Conservation (phyloP, 2,888 invertebrate species). For the Nephrotoma guestfalica region DNA sequence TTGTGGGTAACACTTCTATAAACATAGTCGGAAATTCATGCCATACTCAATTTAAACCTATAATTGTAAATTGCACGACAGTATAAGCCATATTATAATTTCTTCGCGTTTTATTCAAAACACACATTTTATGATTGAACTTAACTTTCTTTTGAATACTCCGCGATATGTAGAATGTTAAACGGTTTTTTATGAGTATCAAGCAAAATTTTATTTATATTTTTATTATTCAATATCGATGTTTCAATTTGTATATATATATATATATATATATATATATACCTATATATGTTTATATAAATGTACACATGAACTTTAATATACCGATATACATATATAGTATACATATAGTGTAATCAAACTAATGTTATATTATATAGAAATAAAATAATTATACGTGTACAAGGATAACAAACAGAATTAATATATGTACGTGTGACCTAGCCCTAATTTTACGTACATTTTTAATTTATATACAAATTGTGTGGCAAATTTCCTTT, state of each 20-base stretch:
- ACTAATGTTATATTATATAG: not conserved
- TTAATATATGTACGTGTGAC: not conserved
- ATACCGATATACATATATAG: too few relatives aligned
- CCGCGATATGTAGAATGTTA: not conserved
- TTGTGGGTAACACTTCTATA: too few relatives aligned
- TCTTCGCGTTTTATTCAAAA: not conserved
- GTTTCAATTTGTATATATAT: not conserved
- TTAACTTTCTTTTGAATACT: not conserved
- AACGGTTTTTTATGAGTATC: not conserved
- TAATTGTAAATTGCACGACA: not conserved
- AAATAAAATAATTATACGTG: not conserved
- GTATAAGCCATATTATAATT: not conserved
- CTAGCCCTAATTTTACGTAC: not conserved
- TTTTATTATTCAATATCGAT: not conserved
- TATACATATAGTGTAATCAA: not conserved
- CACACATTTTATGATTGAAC: not conserved
- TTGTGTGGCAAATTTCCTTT: not conserved
- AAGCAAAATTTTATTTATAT: not conserved
- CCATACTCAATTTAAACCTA: too few relatives aligned
- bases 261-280: too few relatives aligned
- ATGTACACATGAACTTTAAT: too few relatives aligned
- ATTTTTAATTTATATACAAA: not conserved
- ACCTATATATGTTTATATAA: too few relatives aligned
- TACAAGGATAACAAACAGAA: not conserved
- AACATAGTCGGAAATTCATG: too few relatives aligned